Percentiles rank a stretch among this genome's conserved stretches.
phyloP scores from a whole-genome alignment of 2,888 invertebrate species.

The Caenorhabditis sp. region DNA sequence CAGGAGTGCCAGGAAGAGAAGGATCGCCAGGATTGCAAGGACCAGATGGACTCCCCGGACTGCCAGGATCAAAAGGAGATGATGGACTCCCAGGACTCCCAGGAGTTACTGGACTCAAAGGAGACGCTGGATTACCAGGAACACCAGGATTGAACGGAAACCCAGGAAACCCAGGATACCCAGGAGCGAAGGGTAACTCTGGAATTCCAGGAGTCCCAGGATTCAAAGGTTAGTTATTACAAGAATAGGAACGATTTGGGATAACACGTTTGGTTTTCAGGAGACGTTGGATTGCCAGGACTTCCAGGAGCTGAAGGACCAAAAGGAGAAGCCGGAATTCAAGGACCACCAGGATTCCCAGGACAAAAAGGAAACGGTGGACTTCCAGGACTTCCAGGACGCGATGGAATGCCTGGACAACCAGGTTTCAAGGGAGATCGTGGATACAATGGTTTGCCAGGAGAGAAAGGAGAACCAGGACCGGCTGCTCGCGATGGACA shows the following conservation, averaged over 20 bases:
- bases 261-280: slow-evolving; percentile 23
- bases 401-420: slow-evolving; percentile 71
- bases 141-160: slow-evolving; percentile 81
- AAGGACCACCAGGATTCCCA: slow-evolving; percentile 47
- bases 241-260: not conserved
- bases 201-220: slow-evolving; percentile 69
- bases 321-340: slow-evolving; percentile 48
- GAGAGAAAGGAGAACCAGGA: slow-evolving; percentile 70
- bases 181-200: slow-evolving; percentile 70
- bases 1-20: slow-evolving; percentile 63
- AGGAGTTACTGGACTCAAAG: slow-evolving; percentile 72
- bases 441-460: slow-evolving; percentile 73
- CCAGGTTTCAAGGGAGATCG: slow-evolving; percentile 70
- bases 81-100: slow-evolving; percentile 70
- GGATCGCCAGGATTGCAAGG: slow-evolving; percentile 55
- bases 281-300: slow-evolving; percentile 62
- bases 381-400: slow-evolving; percentile 69
- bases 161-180: slow-evolving; percentile 74
- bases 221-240: slow-evolving; percentile 46
- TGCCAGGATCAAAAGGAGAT: slow-evolving; percentile 75
- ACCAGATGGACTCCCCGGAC: slow-evolving; percentile 71
- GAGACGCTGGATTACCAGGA: slow-evolving; percentile 74
- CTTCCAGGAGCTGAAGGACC: slow-evolving; percentile 70
- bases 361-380: slow-evolving; percentile 68
- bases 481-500: slow-evolving; percentile 56